phyloP scores from a whole-genome alignment of 1,140 invertebrate species.

The Scaptomyza pallida region DNA sequence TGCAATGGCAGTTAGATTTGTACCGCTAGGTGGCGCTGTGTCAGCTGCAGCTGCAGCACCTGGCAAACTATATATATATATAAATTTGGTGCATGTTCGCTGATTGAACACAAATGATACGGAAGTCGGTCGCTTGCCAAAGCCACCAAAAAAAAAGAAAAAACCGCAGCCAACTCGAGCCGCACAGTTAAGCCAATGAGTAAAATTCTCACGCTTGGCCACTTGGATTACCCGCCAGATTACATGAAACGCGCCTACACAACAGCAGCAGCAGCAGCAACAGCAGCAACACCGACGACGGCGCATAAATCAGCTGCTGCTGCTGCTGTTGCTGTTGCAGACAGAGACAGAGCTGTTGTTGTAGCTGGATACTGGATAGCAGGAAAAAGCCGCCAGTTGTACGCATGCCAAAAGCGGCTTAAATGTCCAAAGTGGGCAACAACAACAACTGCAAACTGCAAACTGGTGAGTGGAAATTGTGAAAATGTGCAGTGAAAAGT shows the following conservation, averaged over 20 bases:
- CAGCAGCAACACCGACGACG: conserved; percentile 23
- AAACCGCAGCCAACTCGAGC: not conserved
- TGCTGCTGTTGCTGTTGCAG: not conserved
- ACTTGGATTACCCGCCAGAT: conserved; percentile 80
- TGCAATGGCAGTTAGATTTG: conserved; percentile 16
- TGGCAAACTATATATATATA: conserved; percentile 45
- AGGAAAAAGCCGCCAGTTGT: conserved; percentile 72
- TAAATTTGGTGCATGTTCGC: conserved; percentile 80
- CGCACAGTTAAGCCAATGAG: conserved; percentile 50
- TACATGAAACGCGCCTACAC: conserved; percentile 81
- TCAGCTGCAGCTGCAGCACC: conserved; percentile 64
- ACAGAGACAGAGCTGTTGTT: conserved; percentile 19
- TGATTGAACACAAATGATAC: conserved; percentile 82
- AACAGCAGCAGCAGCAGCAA: conserved; percentile 37
- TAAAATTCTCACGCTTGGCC: conserved; percentile 81
- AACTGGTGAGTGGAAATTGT: conserved; percentile 71
- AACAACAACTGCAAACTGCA: conserved; percentile 34
- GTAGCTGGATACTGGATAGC: conserved; percentile 12
- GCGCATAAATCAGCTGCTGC: conserved; percentile 73
- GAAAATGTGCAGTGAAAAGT: conserved; percentile 78
- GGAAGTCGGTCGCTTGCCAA: conserved; percentile 64
- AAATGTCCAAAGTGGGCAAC: conserved; percentile 80
- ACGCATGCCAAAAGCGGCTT: conserved; percentile 82
- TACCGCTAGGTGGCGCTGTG: conserved; percentile 38
- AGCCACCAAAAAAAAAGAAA: conserved; percentile 18